phyloP scores from a whole-genome alignment of 1,140 invertebrate genomes.

The Neocloeon triangulifer region DNA sequence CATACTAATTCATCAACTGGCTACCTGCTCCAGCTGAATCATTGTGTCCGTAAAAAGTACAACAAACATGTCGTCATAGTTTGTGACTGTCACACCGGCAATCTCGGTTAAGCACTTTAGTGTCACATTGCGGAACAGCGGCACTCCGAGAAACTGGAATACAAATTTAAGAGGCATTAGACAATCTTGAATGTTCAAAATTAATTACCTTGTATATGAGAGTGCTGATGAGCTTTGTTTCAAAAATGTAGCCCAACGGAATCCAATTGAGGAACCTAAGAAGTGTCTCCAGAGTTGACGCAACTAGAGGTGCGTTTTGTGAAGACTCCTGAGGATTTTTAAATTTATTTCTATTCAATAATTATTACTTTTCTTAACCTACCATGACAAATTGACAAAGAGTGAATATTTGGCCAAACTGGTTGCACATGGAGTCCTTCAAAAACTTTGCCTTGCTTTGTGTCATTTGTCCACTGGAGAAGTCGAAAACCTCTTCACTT shows the following conservation, averaged over 20 bases:
- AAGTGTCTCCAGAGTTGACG: conserved; percentile 85
- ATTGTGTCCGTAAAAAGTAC: conserved; percentile 75
- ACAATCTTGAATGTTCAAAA: neutral
- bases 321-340: conserved; percentile 57
- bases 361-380: conserved; percentile 11
- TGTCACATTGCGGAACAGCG: conserved; percentile 95
- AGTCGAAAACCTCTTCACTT: conserved; percentile 99
- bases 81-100: conserved; percentile 61
- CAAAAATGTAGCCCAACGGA: conserved; percentile 97
- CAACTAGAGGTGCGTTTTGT: conserved; percentile 82
- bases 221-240: conserved; percentile 89
- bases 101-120: conserved; percentile 98
- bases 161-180: conserved; percentile 11
- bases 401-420: conserved; percentile 95
- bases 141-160: conserved; percentile 84
- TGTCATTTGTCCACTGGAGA: conserved; percentile 91
- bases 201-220: conserved; percentile 66
- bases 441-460: conserved; percentile 98
- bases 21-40: conserved; percentile 56
- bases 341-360: neutral
- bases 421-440: conserved; percentile 99
- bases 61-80: conserved; percentile 84
- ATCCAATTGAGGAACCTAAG: conserved; percentile 98
- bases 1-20: neutral
- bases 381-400: conserved; percentile 92